phyloP scores from a whole-genome alignment of 30 jellyfish, hydroid and myxozoan genomes.

The Sanderia malayensis region DNA sequence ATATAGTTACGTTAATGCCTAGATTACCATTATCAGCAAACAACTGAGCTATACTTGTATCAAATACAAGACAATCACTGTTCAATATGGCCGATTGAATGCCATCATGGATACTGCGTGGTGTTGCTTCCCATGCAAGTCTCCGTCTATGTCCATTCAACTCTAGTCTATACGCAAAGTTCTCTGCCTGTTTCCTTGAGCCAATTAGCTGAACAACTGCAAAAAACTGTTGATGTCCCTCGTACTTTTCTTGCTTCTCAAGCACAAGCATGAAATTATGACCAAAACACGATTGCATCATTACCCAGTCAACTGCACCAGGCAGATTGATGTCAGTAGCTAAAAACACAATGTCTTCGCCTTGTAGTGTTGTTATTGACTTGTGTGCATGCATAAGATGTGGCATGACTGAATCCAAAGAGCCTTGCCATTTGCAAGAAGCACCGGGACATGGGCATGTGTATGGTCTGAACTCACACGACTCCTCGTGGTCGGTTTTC shows the following conservation, averaged over 20 bases:
- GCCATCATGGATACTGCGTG: constrained; percentile 97
- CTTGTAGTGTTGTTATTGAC: constrained; percentile 95
- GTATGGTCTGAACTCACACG: constrained; percentile 96
- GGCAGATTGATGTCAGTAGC: constrained; percentile 97
- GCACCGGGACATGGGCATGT: constrained; percentile 99
- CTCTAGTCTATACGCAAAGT: constrained; percentile 94
- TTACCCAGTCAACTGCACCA: constrained; percentile 99
- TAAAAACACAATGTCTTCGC: constrained; percentile 94
- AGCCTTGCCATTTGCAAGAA: constrained; percentile 98
- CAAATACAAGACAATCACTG: constrained; percentile 97
- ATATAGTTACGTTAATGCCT: constrained; percentile 93
- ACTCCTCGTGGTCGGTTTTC: constrained; percentile 90
- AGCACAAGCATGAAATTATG: constrained; percentile 94
- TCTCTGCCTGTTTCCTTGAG: constrained; percentile 94
- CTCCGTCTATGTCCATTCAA: constrained; percentile 97
- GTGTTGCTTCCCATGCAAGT: constrained; percentile 99
- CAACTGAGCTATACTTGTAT: constrained; percentile 94
- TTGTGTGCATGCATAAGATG: constrained; percentile 94
- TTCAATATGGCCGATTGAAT: constrained; percentile 88
- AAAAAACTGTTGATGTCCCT: constrained; percentile 97
- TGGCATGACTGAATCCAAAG: constrained; percentile 96
- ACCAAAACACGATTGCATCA: constrained; percentile 99
- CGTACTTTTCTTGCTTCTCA: constrained; percentile 93
- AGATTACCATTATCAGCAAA: constrained; percentile 96
- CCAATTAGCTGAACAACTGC: constrained; percentile 98